A percentile compares a stretch with the other conserved stretches of the same genome.
phyloP scores from a whole-genome alignment of 1,140 invertebrate species.

The Ridgeia piscesae region DNA sequence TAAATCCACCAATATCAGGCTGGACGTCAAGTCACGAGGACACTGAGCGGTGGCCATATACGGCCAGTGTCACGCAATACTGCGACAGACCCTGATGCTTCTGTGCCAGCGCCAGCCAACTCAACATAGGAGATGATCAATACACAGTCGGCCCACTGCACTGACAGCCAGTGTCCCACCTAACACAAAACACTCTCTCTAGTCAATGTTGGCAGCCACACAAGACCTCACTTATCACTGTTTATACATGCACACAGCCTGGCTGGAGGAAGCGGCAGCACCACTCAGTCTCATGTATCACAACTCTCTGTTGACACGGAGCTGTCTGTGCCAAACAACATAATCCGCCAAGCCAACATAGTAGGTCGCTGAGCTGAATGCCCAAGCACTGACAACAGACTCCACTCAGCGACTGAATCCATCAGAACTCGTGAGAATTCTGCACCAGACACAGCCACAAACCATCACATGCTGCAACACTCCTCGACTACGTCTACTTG shows the following conservation, averaged over 20 bases:
- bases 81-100: neutral
- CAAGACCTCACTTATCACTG: neutral
- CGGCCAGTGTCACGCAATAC: neutral
- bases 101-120: neutral
- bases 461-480: neutral
- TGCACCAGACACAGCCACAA: neutral
- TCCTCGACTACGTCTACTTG: neutral
- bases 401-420: neutral
- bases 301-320: neutral
- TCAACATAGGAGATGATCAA: neutral
- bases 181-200: neutral
- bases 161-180: neutral
- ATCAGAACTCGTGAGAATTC: neutral
- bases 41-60: neutral
- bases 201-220: neutral
- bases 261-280: neutral
- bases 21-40: neutral
- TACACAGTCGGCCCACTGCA: neutral
- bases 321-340: neutral
- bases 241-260: neutral
- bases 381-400: neutral
- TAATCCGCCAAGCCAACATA: neutral
- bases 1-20: neutral
- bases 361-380: neutral
- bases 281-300: neutral